Evolutionary conservation across 1,140 invertebrate species (phyloP), one percentile per base, ranked within the genome.

Genomic region (Littorina saxatilis): DNA sequence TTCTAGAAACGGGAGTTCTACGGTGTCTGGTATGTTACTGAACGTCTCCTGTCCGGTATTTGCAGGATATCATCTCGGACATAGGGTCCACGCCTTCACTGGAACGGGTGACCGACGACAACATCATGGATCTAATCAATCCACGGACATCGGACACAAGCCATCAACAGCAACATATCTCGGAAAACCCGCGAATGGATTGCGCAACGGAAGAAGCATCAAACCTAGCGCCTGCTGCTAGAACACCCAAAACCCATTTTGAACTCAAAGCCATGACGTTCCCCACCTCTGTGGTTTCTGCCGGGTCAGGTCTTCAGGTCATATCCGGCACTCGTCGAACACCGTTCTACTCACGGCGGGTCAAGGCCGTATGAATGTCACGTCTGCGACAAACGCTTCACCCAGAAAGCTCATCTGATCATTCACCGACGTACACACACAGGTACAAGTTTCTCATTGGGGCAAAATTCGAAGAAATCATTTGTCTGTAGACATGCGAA

Each of bases 351-450:
- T 20, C 75, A 79, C 76, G 76, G 76, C 2, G 84, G 82, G 27
- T 79, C 79, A 52, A 39, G 86, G 35, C 86, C 86, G 1, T 86
- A 82, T 74, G 81, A 63, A 13, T 87, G 86, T 52, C 83, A 82
- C 52, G 74, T 86, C 23, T 87, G 86, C 72, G 82, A 82, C 68
- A 87, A 87, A 74, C 72, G 85, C 13, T 87, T 87, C 74, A 87
- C 83, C 39, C 86, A 87, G 75, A 87, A 86, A 78, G 85, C 83
- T 0, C 85, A 87, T 72, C 83, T 87, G 11, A 86, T 86, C 32
- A 86, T 86, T 68, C 87, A 88, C 77, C 82, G 83, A 35, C 63
- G 87, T 23, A 87, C 81, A 2, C 87, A 88, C 58, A 88, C 87
- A 17, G 85, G 70, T 73, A 0, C 15, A 29, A 9, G 43, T 47